Conservation (phyloP, 2,113 vertebrate genomes). For the Mola mola region DNA sequence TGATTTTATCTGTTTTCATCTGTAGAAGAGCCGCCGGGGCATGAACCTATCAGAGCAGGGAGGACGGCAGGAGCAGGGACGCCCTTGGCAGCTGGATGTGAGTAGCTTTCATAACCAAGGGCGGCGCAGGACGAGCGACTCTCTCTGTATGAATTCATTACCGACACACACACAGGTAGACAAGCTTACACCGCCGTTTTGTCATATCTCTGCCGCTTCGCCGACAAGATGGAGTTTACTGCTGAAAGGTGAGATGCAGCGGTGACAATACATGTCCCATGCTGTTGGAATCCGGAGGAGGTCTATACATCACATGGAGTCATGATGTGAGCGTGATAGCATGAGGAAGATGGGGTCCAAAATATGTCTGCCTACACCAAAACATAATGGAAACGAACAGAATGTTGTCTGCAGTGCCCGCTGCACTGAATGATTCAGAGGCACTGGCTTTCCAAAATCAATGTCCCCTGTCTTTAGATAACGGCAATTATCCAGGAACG, state of each 20-base stretch:
- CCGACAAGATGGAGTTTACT: too few species aligned
- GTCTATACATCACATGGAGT: too few species aligned
- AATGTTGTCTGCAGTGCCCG: too few species aligned
- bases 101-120: slow-evolving; percentile 70
- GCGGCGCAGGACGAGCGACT: slow-evolving; percentile 34
- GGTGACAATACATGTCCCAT: slow-evolving; percentile 35
- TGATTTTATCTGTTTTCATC: slow-evolving; percentile 70
- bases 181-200: slow-evolving; percentile 46
- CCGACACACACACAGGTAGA: slow-evolving; percentile 33
- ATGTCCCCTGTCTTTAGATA: too few species aligned
- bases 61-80: slow-evolving; percentile 18
- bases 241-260: slow-evolving; percentile 36
- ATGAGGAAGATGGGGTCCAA: too few species aligned
- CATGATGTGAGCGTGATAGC: too few species aligned
- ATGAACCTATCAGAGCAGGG: slow-evolving; percentile 58
- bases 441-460: too few species aligned
- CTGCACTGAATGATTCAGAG: too few species aligned
- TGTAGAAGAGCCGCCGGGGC: slow-evolving; percentile 44
- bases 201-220: too few species aligned
- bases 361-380: too few species aligned
- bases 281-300: slow-evolving; percentile 20
- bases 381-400: too few species aligned
- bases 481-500: too few species aligned
- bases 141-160: slow-evolving; percentile 55
- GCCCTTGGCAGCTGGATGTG: slow-evolving; percentile 72